Conservation (phyloP, 2,888 invertebrate genomes). For the Molanna angustata region DNA sequence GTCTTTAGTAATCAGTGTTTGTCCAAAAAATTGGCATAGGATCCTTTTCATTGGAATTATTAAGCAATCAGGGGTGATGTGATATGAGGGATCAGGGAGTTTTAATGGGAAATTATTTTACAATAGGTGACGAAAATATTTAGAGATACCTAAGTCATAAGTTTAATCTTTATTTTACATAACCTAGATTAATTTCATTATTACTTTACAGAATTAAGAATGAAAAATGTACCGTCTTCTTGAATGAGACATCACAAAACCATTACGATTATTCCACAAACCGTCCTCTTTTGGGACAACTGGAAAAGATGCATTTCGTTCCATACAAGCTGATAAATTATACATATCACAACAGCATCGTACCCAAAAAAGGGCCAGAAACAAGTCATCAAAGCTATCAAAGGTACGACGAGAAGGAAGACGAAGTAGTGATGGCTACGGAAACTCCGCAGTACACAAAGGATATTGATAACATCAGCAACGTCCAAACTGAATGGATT, state of each 20-base stretch:
- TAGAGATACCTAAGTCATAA: too few relatives aligned
- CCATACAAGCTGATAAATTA: conserved; percentile 13
- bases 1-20: too few relatives aligned
- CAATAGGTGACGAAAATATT: too few relatives aligned
- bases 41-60: too few relatives aligned
- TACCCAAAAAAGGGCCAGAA: conserved; percentile 28
- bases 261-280: conserved; percentile 39
- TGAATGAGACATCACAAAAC: conserved; percentile 27
- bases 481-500: conserved; percentile 28
- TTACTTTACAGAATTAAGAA: conserved; percentile 23
- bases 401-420: not conserved
- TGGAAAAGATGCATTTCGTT: conserved; percentile 21
- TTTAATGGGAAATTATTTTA: too few relatives aligned
- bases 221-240: conserved; percentile 29
- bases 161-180: too few relatives aligned
- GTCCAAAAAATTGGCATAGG: too few relatives aligned
- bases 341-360: conserved; percentile 19
- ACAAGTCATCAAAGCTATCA: not conserved
- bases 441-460: conserved; percentile 35
- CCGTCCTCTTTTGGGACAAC: conserved; percentile 13
- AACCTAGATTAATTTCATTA: not conserved
- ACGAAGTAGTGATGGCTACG: not conserved
- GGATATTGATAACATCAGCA: conserved; percentile 37
- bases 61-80: too few relatives aligned
- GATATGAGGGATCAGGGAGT: too few relatives aligned